Evolutionary conservation across 2,888 invertebrate genomes (phyloP).

Genomic region (Dolomedes plantarius): DNA sequence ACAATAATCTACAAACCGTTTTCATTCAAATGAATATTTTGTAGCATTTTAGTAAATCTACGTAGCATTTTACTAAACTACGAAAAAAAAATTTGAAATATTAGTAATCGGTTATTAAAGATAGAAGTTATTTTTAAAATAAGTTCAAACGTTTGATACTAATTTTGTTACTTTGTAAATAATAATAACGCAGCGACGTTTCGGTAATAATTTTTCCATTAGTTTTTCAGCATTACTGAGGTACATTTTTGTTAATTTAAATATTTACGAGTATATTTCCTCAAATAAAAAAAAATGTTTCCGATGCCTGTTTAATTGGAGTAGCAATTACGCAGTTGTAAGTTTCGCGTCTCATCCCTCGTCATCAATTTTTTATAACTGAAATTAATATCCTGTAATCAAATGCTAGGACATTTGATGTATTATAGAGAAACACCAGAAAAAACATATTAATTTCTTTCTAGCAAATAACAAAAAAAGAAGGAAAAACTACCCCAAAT

Average conservation of each 20-base stretch:
- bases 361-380: neutral
- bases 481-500: neutral
- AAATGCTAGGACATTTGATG: constrained; percentile 5
- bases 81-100: too few relatives aligned
- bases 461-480: neutral
- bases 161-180: too few relatives aligned
- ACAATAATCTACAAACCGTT: too few relatives aligned
- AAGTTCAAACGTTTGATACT: too few relatives aligned
- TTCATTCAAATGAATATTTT: too few relatives aligned
- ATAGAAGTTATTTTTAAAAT: too few relatives aligned
- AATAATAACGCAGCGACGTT: too few relatives aligned
- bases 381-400: constrained; percentile 13
- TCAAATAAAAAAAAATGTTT: neutral
- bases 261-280: neutral
- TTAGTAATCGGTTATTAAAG: too few relatives aligned
- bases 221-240: too few relatives aligned
- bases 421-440: neutral
- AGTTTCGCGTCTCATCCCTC: neutral
- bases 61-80: too few relatives aligned
- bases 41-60: too few relatives aligned
- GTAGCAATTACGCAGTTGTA: neutral
- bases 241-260: neutral
- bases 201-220: too few relatives aligned
- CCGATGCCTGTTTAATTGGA: neutral
- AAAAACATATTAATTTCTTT: constrained; percentile 48